phyloP scores from a whole-genome alignment of 2,797 vertebrate species.

The Nyctalus aviator region DNA sequence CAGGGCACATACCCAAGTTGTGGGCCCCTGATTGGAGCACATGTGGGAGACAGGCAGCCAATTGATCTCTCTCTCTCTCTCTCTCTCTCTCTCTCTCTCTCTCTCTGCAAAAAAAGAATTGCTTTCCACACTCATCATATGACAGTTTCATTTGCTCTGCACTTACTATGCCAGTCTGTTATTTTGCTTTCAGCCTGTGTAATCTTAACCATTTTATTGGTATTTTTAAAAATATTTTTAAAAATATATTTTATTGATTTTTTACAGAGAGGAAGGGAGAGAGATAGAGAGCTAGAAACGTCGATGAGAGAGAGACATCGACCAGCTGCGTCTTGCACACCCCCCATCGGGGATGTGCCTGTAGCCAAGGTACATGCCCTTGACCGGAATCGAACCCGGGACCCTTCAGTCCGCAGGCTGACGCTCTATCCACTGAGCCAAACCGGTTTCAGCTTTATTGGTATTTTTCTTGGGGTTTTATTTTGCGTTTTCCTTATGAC shows the following conservation, averaged over 20 bases:
- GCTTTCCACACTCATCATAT: not conserved
- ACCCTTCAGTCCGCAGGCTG: too few relatives aligned
- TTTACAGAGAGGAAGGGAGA: too few relatives aligned
- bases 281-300: too few relatives aligned
- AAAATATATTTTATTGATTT: too few relatives aligned
- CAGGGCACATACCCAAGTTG: not conserved
- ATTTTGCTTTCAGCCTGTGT: not conserved
- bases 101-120: not conserved
- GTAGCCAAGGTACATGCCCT: too few relatives aligned
- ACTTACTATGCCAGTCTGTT: not conserved
- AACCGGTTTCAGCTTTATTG: not conserved
- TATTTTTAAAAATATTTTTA: not conserved
- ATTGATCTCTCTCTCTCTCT: not conserved
- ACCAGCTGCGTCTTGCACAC: too few relatives aligned
- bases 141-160: not conserved
- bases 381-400: too few relatives aligned
- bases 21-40: not conserved
- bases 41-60: not conserved
- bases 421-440: too few relatives aligned
- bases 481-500: not conserved
- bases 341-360: too few relatives aligned
- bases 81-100: not conserved
- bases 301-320: too few relatives aligned
- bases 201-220: not conserved
- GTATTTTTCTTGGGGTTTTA: not conserved